These are phyloP conservation scores for Punctoribates punctum DNA, from an alignment of 2,888 invertebrate species.

Conservation along the genomic window DNA sequence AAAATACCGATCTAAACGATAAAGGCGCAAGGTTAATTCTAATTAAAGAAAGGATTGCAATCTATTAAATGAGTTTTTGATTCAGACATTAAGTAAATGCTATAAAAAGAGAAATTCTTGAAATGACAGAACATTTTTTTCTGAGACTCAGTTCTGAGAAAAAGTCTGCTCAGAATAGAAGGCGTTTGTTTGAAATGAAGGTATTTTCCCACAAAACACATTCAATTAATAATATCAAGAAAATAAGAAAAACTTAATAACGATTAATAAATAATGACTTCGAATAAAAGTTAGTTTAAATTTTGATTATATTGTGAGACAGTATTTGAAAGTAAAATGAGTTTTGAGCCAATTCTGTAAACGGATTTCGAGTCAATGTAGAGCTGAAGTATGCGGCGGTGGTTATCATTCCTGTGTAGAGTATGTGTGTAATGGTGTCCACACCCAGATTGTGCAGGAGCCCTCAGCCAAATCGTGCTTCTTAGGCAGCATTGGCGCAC, in stretches of 20 bases:
- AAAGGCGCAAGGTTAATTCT: too few relatives aligned
- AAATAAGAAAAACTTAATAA: background rate
- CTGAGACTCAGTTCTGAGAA: too few relatives aligned
- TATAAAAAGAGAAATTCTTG: too few relatives aligned
- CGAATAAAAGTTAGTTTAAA: background rate
- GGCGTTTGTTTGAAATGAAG: background rate
- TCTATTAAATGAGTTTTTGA: too few relatives aligned
- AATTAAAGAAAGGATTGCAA: too few relatives aligned
- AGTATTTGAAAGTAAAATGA: conserved; percentile 23
- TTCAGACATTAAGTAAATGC: too few relatives aligned
- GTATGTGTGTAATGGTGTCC: background rate
- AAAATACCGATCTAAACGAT: too few relatives aligned
- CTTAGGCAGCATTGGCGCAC: conserved; percentile 22
- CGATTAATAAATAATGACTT: background rate
- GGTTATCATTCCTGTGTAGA: conserved; percentile 1
- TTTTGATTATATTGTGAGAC: background rate
- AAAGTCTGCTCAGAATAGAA: too few relatives aligned
- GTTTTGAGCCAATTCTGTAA: background rate
- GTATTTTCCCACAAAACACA: background rate
- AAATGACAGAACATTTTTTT: too few relatives aligned
- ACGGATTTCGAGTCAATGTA: conserved; percentile 8
- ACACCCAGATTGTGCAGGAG: conserved; percentile 37
- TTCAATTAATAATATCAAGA: background rate
- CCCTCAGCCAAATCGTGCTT: conserved; percentile 35
- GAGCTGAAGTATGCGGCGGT: background rate